Conservation (phyloP, 2,888 invertebrate genomes). For the Diplolepis rosae region DNA sequence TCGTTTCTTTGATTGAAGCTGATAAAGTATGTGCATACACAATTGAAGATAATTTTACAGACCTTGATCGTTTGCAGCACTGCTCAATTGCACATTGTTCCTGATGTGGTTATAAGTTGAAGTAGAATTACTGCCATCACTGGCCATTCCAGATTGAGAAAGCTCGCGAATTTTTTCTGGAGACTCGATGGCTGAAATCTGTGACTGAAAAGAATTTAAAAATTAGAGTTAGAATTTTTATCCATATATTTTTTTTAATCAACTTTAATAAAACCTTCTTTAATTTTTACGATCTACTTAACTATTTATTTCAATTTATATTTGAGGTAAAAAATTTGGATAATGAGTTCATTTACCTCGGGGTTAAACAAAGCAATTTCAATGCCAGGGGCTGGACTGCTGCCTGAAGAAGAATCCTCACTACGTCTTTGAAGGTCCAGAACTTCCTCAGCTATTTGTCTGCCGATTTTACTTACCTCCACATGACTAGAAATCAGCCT, state of each 20-base stretch:
- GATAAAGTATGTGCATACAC: no score
- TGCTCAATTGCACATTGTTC: conserved; percentile 75
- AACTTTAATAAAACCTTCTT: not conserved
- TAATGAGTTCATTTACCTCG: conserved; percentile 61
- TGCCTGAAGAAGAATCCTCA: conserved; percentile 75
- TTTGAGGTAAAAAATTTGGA: no score
- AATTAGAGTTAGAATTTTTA: no score
- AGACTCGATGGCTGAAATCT: conserved; percentile 72
- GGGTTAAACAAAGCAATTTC: conserved; percentile 69
- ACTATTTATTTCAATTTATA: no score
- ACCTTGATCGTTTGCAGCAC: conserved; percentile 75
- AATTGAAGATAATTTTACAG: conserved; percentile 39
- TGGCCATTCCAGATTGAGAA: conserved; percentile 53
- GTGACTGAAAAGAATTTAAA: conserved; percentile 59
- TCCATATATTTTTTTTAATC: conserved; percentile 2
- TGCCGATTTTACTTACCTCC: conserved; percentile 89
- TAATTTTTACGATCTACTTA: conserved; percentile 10
- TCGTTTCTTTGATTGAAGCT: no score
- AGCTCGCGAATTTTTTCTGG: conserved; percentile 59
- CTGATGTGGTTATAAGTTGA: conserved; percentile 69
- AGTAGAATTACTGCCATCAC: conserved; percentile 57
- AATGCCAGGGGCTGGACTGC: conserved; percentile 72
- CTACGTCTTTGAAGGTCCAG: conserved; percentile 78
- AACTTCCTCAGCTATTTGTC: conserved; percentile 88
- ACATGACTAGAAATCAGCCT: conserved; percentile 84